Conservation (phyloP, 2,113 vertebrate genomes). For the Rhinolophus sinicus region DNA sequence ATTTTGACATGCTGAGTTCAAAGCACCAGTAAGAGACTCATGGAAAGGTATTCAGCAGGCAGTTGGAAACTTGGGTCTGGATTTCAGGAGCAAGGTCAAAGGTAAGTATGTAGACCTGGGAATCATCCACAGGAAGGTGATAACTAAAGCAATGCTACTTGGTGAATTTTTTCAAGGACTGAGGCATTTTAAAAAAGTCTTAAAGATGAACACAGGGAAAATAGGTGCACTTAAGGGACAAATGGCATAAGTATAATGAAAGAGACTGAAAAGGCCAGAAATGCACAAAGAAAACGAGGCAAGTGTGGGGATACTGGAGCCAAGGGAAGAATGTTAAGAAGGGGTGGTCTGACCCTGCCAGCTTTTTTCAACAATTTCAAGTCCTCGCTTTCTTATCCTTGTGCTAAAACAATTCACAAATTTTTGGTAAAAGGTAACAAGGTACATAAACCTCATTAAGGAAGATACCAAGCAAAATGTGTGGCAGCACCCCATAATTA, state of each 20-base stretch:
- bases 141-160: background rate
- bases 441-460: background rate
- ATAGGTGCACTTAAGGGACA: background rate
- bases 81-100: conserved; percentile 19
- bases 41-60: background rate
- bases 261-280: background rate
- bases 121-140: background rate
- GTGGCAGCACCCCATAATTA: background rate
- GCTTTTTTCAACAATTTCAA: background rate
- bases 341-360: background rate
- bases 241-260: background rate
- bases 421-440: background rate
- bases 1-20: background rate
- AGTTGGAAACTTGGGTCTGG: background rate
- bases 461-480: background rate
- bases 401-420: background rate
- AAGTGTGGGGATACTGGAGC: background rate
- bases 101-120: background rate
- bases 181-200: background rate
- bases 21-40: background rate
- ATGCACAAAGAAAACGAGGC: background rate
- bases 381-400: background rate
- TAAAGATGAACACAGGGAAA: background rate
- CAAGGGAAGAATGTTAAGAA: background rate
- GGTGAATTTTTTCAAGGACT: background rate